Conservation (phyloP, 1,140 invertebrate genomes). For the Drosophila cardini region DNA sequence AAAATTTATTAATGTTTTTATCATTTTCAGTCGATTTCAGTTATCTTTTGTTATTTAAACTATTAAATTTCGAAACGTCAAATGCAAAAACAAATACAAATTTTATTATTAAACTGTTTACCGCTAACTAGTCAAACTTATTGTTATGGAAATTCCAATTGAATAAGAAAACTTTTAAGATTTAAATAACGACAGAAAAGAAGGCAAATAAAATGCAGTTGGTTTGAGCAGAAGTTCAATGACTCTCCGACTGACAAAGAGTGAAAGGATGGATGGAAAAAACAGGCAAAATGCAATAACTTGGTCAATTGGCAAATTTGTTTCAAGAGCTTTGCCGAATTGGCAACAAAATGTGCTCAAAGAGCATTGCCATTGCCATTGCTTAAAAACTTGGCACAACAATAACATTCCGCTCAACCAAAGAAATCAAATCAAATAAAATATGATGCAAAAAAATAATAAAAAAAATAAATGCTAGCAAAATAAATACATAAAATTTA, state of each 20-base stretch:
- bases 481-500: conserved; percentile 70
- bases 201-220: conserved; percentile 13
- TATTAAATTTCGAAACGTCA: neutral
- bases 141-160: neutral
- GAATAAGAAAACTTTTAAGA: conserved; percentile 22
- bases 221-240: conserved; percentile 53
- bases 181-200: conserved; percentile 41
- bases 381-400: conserved; percentile 47
- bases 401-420: conserved; percentile 33
- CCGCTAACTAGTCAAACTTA: neutral
- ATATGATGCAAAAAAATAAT: conserved; percentile 46
- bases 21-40: neutral
- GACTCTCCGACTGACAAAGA: conserved; percentile 32
- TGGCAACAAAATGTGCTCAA: conserved; percentile 73
- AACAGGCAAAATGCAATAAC: conserved; percentile 60
- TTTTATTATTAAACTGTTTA: conserved; percentile 14
- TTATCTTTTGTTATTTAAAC: neutral
- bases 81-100: conserved; percentile 10
- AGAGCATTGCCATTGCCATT: conserved; percentile 50
- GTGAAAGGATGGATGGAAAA: conserved; percentile 39
- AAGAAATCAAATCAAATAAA: conserved; percentile 17
- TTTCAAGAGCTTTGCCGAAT: conserved; percentile 59
- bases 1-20: conserved; percentile 13
- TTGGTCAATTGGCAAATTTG: conserved; percentile 50
- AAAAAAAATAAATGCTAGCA: conserved; percentile 55